Evolutionary conservation across 2,888 invertebrate species (phyloP).

Genomic region (Hypomecis punctinalis): DNA sequence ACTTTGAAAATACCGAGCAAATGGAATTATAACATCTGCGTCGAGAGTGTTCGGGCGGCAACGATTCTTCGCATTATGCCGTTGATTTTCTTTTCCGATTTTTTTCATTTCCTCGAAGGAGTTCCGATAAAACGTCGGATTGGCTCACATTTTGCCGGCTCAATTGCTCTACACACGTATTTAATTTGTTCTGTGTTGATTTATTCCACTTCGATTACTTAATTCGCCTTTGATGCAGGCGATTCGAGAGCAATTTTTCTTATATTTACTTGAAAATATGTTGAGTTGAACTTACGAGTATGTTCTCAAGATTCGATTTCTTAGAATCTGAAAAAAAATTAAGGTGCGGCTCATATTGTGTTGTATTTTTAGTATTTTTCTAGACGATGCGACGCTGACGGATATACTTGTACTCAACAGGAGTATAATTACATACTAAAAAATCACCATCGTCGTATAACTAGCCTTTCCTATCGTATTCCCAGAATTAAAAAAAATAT

Average conservation of each 20-base stretch:
- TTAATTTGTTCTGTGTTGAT: constrained; percentile 76
- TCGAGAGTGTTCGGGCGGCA: constrained; percentile 49
- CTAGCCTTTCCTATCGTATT: too few relatives aligned
- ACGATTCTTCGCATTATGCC: constrained; percentile 54
- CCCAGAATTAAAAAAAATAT: too few relatives aligned
- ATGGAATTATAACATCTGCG: constrained; percentile 60
- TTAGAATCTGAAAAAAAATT: constrained; percentile 7
- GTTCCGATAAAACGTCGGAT: constrained; percentile 57
- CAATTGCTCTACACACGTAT: constrained; percentile 69
- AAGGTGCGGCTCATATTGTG: too few relatives aligned
- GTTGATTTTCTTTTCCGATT: constrained; percentile 51
- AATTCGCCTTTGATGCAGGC: constrained; percentile 65
- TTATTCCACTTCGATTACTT: constrained; percentile 70
- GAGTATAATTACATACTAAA: too few relatives aligned
- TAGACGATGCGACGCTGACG: too few relatives aligned
- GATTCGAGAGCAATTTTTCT: constrained; percentile 55
- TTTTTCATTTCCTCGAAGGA: constrained; percentile 62
- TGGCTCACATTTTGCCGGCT: constrained; percentile 60
- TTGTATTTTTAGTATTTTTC: too few relatives aligned
- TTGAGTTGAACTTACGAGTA: not conserved
- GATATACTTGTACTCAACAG: too few relatives aligned
- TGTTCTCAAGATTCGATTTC: not conserved
- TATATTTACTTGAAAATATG: constrained; percentile 34
- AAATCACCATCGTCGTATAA: too few relatives aligned
- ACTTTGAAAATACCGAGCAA: constrained; percentile 40